phyloP scores from a whole-genome alignment of 2,888 invertebrate species.

The Noctua pronuba region DNA sequence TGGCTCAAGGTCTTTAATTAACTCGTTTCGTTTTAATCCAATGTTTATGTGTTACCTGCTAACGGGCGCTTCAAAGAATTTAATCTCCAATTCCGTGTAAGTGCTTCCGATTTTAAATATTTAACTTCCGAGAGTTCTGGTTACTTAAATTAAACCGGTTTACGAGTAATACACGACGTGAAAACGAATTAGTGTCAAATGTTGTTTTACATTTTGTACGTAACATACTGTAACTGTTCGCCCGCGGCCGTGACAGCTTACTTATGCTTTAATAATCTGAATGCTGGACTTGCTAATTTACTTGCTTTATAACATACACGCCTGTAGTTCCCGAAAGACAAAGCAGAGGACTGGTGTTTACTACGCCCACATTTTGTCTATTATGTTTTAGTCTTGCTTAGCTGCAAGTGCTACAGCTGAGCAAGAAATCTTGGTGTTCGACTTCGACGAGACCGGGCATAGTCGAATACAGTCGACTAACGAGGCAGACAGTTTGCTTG shows the following conservation, averaged over 20 bases:
- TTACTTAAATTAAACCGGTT: constrained; percentile 20
- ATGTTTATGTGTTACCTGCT: constrained; percentile 29
- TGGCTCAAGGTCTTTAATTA: constrained; percentile 18
- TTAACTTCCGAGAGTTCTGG: constrained; percentile 18
- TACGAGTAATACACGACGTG: constrained; percentile 3
- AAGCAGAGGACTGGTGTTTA: background rate
- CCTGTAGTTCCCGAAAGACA: background rate
- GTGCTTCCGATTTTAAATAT: constrained; percentile 49
- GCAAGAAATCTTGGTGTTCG: background rate
- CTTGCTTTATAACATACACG: background rate
- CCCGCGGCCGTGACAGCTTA: background rate
- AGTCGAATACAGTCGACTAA: background rate
- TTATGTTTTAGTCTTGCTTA: too few relatives aligned
- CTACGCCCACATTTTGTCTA: background rate
- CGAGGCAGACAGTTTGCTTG: background rate
- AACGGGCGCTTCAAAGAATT: constrained; percentile 31
- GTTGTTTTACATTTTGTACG: background rate
- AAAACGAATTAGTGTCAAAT: constrained; percentile 23
- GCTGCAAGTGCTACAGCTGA: background rate
- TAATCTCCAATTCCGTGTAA: constrained; percentile 30
- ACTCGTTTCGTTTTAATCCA: constrained; percentile 22
- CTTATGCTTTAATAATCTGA: background rate
- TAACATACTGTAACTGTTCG: background rate
- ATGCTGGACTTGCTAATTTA: background rate
- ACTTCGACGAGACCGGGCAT: background rate